Evolutionary conservation across 1,140 invertebrate species (phyloP), one percentile per base, ranked within the genome.

Genomic region (Saccostrea echinata): DNA sequence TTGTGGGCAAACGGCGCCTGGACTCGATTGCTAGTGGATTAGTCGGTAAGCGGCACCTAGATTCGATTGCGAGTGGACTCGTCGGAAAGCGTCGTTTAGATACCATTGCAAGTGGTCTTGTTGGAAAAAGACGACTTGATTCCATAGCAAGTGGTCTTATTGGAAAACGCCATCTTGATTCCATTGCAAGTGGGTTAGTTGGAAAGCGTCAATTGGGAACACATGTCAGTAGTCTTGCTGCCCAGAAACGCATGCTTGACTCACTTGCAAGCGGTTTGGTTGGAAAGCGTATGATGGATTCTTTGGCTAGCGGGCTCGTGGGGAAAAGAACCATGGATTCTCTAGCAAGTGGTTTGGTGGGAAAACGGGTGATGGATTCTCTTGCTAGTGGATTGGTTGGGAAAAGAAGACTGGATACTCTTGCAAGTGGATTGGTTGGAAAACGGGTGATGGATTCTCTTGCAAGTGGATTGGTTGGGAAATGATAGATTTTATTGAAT

Each of bases 181-280:
- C 86, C 43, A 84, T 87, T 18, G 88, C 88, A n/a, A 89, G 71
- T 76, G 86, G 88, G n/a, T 35, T 89, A 24, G 84, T 89, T 51
- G 88, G 88, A 3, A 90, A 90, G 82, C 61, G 90, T 53, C 76
- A 86, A 24, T 35, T 89, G 16, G 86, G 86, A 52, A 8, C 51
- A 1, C 81, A 89, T 24, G 86, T 85, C 16, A 88, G 76, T 30
- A 87, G 88, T 30, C 91, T 53, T 55, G 87, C 24, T 61, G 68
- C 6, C 81, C 89, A n/a, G 90, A 92, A 86, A 11, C 84, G 43
- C 43, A 43, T 43, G 3, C 43, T 92, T 30, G 89, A 92, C 64
- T 35, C 84, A n/a, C 51, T 92, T n/a, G 92, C 92, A 52, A 91
- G 88, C 68, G 91, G 92, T 12, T 84, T 92, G n/a, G 88, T 92